Evolutionary conservation across 2,113 vertebrate species (phyloP).

Genomic region (Calypte anna): DNA sequence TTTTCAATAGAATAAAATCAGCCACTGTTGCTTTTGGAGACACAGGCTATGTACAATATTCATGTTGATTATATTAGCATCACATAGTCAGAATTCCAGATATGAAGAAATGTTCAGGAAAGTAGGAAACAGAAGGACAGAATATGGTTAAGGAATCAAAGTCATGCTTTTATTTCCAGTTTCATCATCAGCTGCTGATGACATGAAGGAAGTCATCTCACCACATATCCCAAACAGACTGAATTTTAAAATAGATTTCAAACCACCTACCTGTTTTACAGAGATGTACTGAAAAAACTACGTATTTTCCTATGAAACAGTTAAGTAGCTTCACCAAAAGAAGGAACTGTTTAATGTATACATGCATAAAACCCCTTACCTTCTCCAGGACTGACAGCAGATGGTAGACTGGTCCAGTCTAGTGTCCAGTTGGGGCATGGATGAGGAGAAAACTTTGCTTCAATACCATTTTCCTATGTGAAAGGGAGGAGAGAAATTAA

Average conservation of each 20-base stretch:
- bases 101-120: neutral
- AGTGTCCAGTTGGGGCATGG: constrained; percentile 87
- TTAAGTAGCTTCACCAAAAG: neutral
- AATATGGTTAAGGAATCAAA: neutral
- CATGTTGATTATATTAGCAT: neutral
- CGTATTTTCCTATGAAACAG: neutral
- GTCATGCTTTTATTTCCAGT: neutral
- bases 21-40: neutral
- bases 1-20: neutral
- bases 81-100: neutral
- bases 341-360: neutral
- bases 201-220: neutral
- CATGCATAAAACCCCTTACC: constrained; percentile 72
- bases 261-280: neutral
- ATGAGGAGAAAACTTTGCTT: constrained; percentile 87
- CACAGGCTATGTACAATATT: neutral
- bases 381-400: constrained; percentile 90
- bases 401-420: constrained; percentile 88
- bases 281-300: neutral
- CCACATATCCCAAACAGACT: neutral
- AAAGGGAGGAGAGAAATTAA: neutral
- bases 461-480: constrained; percentile 86
- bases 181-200: neutral
- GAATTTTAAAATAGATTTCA: neutral
- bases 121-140: neutral